Evolutionary conservation across 1,140 invertebrate genomes (phyloP).

Genomic region (Ips typographus): DNA sequence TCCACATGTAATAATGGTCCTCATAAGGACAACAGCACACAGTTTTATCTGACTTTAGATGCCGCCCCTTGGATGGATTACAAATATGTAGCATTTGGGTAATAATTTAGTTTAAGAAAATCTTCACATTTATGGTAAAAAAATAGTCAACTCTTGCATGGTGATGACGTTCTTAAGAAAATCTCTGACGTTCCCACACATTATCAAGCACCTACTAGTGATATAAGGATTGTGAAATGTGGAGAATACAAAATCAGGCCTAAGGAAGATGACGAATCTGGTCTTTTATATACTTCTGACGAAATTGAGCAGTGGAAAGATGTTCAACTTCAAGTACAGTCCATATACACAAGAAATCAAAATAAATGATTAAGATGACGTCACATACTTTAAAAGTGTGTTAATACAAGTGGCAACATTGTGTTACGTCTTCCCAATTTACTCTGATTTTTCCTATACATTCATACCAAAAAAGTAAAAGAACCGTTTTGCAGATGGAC

Average conservation of each 20-base stretch:
- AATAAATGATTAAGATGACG: no score
- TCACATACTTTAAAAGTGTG: not conserved
- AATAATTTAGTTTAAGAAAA: constrained; percentile 14
- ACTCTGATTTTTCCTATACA: no score
- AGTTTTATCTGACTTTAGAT: constrained; percentile 79
- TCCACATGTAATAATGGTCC: constrained; percentile 58
- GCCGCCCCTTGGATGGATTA: constrained; percentile 72
- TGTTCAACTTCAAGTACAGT: constrained; percentile 10
- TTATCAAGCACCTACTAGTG: constrained; percentile 54
- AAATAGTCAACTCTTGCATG: constrained; percentile 56
- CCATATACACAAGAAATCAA: not conserved
- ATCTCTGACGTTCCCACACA: constrained; percentile 56
- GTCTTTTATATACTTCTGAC: not conserved
- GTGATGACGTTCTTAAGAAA: constrained; percentile 53
- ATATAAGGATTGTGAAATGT: constrained; percentile 52
- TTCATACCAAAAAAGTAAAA: no score
- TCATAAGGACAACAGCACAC: constrained; percentile 66
- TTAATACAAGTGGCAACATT: not conserved
- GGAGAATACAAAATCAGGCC: constrained; percentile 43
- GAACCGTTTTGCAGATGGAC: constrained; percentile 13
- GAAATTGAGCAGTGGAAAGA: constrained; percentile 18
- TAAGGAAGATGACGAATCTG: not conserved
- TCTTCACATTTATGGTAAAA: no score
- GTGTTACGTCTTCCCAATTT: no score
- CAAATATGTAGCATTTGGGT: constrained; percentile 79